Percentiles rank a stretch among this genome's conserved stretches.
Evolutionary conservation across 2,888 invertebrate species (phyloP).

Genomic region (Drosophila rubida): DNA sequence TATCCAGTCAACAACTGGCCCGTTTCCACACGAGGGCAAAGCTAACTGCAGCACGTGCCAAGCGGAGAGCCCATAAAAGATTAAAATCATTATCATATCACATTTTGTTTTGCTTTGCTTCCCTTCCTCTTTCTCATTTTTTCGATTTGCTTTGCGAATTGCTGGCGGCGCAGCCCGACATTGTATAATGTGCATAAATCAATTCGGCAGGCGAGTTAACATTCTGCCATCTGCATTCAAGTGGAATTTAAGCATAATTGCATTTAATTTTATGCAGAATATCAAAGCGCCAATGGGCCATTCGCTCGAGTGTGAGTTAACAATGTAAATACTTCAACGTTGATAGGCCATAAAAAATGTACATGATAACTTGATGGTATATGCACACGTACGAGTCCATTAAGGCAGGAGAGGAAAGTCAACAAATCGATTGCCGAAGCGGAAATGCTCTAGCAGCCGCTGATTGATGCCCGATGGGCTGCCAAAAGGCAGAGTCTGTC

Average conservation of each 20-base stretch:
- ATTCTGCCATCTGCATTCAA: slow-evolving; percentile 46
- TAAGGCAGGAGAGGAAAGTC: neutral
- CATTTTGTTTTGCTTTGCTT: slow-evolving; percentile 13
- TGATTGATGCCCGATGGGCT: neutral
- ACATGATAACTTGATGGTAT: slow-evolving; percentile 3
- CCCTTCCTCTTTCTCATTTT: neutral
- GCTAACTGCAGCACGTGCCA: slow-evolving; percentile 65
- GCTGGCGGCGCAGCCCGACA: neutral
- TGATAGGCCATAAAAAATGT: neutral
- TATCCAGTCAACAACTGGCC: neutral
- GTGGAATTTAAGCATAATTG: slow-evolving; percentile 67
- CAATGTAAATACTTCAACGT: slow-evolving; percentile 19
- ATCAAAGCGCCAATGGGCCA: neutral
- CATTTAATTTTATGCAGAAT: slow-evolving; percentile 49
- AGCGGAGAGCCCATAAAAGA: slow-evolving; percentile 45
- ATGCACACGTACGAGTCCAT: slow-evolving; percentile 9
- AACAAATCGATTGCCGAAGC: neutral
- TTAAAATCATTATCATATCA: slow-evolving; percentile 61
- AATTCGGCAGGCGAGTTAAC: slow-evolving; percentile 53
- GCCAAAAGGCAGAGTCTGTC: neutral
- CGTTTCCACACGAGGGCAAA: no score
- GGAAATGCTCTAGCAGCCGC: neutral
- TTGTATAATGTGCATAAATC: slow-evolving; percentile 51
- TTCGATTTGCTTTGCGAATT: neutral
- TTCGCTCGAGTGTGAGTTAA: slow-evolving; percentile 3